A percentile compares a stretch with the other conserved stretches of the same genome.
These are phyloP conservation scores for Heterotilapia buettikoferi DNA, from an alignment of 2,113 vertebrate species.

Conservation along the genomic window DNA sequence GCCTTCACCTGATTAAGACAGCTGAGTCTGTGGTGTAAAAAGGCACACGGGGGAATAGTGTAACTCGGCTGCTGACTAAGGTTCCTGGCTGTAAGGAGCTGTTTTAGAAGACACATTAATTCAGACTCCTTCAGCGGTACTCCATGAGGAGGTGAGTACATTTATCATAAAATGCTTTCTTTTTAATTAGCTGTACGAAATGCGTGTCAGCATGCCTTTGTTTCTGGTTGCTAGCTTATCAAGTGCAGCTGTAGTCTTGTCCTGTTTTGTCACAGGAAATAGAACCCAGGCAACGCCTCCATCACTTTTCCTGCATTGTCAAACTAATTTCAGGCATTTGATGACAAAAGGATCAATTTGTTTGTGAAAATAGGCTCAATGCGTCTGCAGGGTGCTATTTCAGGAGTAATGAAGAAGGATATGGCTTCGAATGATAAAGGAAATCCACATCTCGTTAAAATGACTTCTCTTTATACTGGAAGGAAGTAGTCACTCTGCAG, in stretches of 20 bases:
- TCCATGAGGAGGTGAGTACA: constrained; percentile 34
- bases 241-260: not conserved
- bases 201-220: constrained; percentile 31
- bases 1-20: constrained; percentile 39
- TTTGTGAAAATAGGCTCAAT: constrained; percentile 12
- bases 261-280: constrained; percentile 12
- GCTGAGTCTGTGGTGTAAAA: constrained; percentile 30
- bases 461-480: not conserved
- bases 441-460: constrained; percentile 7
- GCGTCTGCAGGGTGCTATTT: not conserved
- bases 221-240: constrained; percentile 21
- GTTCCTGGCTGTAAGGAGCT: constrained; percentile 14
- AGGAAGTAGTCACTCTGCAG: not conserved
- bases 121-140: constrained; percentile 27
- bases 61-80: constrained; percentile 51
- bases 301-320: not conserved
- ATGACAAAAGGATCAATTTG: constrained; percentile 33
- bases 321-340: constrained; percentile 10
- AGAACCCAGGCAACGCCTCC: not conserved
- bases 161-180: constrained; percentile 43
- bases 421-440: not conserved
- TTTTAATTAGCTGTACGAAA: constrained; percentile 47
- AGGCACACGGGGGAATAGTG: constrained; percentile 19
- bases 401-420: constrained; percentile 21
- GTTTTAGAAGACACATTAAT: constrained; percentile 39